Percentiles rank a stretch among this genome's conserved stretches.
phyloP scores from a whole-genome alignment of 2,113 vertebrate species.

The Crotalus horridus region DNA sequence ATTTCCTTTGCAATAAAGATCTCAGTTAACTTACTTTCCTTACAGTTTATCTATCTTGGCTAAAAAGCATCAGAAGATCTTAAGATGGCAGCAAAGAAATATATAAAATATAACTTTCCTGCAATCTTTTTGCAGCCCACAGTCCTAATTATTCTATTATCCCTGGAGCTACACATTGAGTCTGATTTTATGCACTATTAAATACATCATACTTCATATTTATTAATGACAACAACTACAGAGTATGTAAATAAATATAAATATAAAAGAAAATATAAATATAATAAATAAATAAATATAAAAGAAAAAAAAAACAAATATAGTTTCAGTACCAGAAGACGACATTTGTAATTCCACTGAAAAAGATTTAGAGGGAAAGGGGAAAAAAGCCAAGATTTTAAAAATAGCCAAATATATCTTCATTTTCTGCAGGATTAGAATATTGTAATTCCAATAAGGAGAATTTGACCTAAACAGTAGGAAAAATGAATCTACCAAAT shows the following conservation, averaged over 20 bases:
- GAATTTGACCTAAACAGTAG: slow-evolving; percentile 30
- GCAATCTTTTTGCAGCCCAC: no score
- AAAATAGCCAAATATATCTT: slow-evolving; percentile 24
- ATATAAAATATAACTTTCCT: no score
- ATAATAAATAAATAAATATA: background rate
- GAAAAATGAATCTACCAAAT: slow-evolving; percentile 21
- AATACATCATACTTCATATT: no score
- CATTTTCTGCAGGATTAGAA: slow-evolving; percentile 33
- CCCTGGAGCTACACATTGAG: no score
- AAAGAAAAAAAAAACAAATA: background rate
- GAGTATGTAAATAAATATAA: background rate
- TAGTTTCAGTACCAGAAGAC: background rate
- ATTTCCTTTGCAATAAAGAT: no score
- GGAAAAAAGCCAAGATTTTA: background rate
- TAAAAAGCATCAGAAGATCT: no score
- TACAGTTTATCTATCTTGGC: no score
- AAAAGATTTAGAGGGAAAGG: background rate
- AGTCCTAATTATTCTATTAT: no score
- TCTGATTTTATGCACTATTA: no score
- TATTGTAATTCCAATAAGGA: slow-evolving; percentile 12
- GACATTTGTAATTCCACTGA: background rate
- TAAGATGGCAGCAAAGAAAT: no score
- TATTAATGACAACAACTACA: no score
- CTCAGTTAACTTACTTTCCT: no score
- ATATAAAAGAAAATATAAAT: background rate